These are phyloP conservation scores for Whitmania pigra DNA, from an alignment of 1,140 invertebrate species.

Conservation along the genomic window DNA sequence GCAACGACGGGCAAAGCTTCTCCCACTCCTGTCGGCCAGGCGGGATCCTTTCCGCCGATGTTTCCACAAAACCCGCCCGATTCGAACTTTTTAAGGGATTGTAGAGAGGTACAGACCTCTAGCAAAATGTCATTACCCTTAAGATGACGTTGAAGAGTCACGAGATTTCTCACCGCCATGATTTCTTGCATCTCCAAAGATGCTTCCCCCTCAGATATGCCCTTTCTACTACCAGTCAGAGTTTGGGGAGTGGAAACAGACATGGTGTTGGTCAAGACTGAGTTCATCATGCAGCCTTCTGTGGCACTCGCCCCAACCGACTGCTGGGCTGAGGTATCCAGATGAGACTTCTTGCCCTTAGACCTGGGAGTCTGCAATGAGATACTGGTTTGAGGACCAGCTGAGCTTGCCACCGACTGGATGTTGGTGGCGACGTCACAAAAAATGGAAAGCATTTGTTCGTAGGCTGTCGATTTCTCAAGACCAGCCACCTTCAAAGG, in stretches of 20 bases:
- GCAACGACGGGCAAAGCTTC: slow-evolving; percentile 60
- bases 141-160: slow-evolving; percentile 51
- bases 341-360: too few species aligned
- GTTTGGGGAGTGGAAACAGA: slow-evolving; percentile 1
- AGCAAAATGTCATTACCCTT: slow-evolving; percentile 65
- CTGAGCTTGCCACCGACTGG: too few species aligned
- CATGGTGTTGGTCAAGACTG: slow-evolving; percentile 10
- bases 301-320: slow-evolving; percentile 1
- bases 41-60: slow-evolving; percentile 52
- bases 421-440: too few species aligned
- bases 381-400: too few species aligned
- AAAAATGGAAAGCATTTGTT: too few species aligned
- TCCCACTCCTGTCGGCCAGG: slow-evolving; percentile 55
- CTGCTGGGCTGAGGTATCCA: neutral
- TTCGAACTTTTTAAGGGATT: slow-evolving; percentile 58
- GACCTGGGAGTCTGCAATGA: too few species aligned
- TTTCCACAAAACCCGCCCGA: slow-evolving; percentile 58
- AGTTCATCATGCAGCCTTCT: neutral
- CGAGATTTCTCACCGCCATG: slow-evolving; percentile 50
- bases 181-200: slow-evolving; percentile 40
- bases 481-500: too few species aligned
- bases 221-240: neutral
- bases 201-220: slow-evolving; percentile 17
- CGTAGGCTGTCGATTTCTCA: too few species aligned
- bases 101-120: slow-evolving; percentile 60